Evolutionary conservation across 2,113 vertebrate genomes (phyloP).

Genomic region (Pandion haliaetus): DNA sequence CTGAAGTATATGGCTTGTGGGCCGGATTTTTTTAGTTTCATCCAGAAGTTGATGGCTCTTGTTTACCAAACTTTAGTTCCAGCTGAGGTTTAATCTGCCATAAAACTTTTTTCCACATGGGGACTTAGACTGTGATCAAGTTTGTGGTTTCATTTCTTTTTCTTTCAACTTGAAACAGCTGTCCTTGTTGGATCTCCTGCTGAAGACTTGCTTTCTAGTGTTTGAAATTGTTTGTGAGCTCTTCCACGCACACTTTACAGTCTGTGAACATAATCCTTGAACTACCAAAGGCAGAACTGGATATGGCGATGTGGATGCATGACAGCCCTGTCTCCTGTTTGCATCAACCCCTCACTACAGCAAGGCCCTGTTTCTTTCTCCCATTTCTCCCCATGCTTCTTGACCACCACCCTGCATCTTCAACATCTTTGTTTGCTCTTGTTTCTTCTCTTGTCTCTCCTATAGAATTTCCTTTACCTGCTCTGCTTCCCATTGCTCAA

Average conservation of each 20-base stretch:
- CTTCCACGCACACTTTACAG: background rate
- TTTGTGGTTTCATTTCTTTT: background rate
- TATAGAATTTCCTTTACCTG: background rate
- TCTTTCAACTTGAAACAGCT: background rate
- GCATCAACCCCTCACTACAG: background rate
- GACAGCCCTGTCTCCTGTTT: background rate
- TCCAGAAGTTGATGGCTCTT: background rate
- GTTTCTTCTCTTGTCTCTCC: background rate
- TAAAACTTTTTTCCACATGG: background rate
- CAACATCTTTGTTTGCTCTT: background rate
- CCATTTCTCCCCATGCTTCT: background rate
- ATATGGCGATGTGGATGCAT: fast-evolving
- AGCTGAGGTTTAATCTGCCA: background rate
- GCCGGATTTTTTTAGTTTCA: background rate
- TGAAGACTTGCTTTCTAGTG: background rate
- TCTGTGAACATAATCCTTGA: background rate
- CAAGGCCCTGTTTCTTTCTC: background rate
- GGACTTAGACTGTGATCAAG: background rate
- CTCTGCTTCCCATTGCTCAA: background rate
- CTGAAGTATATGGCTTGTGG: background rate
- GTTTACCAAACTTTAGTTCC: background rate
- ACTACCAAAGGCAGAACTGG: background rate
- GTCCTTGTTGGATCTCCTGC: background rate
- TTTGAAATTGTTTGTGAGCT: background rate
- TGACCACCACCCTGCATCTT: background rate